Conservation (phyloP, 2,888 invertebrate species). For the Abrostola tripartita region DNA sequence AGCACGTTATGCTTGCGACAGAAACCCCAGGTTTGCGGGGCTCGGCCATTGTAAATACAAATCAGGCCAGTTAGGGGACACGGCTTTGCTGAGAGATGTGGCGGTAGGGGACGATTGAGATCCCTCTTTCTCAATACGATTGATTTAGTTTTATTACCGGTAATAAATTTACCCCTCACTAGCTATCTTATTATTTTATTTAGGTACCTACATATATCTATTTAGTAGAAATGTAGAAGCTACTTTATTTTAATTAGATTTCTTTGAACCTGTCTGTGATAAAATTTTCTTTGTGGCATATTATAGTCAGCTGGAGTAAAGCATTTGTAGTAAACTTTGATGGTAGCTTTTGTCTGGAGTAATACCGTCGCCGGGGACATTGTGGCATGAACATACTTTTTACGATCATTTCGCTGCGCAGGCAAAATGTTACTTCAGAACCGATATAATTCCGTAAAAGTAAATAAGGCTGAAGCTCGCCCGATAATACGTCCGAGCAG, state of each 20-base stretch:
- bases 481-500: constrained; percentile 44
- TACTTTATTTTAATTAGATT: constrained; percentile 50
- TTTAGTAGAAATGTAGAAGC: constrained; percentile 41
- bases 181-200: constrained; percentile 49
- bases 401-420: constrained; percentile 65
- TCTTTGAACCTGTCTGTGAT: constrained; percentile 41
- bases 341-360: constrained; percentile 49
- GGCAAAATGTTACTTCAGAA: constrained; percentile 65
- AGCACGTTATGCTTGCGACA: constrained; percentile 16
- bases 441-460: constrained; percentile 64
- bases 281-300: constrained; percentile 46
- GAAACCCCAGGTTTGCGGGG: constrained; percentile 36
- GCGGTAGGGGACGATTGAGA: constrained; percentile 72
- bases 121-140: constrained; percentile 73
- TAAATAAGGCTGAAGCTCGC: constrained; percentile 63
- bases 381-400: constrained; percentile 66
- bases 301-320: constrained; percentile 42
- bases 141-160: constrained; percentile 83
- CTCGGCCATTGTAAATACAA: constrained; percentile 64
- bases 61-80: constrained; percentile 64
- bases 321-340: constrained; percentile 55
- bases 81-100: constrained; percentile 64
- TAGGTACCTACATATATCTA: constrained; percentile 42
- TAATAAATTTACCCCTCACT: constrained; percentile 76
- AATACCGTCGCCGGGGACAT: constrained; percentile 57